Evolutionary conservation across 92 coral and sea anemone species (phyloP), one percentile per base, ranked within the genome.

Genomic region (Porites lobata): DNA sequence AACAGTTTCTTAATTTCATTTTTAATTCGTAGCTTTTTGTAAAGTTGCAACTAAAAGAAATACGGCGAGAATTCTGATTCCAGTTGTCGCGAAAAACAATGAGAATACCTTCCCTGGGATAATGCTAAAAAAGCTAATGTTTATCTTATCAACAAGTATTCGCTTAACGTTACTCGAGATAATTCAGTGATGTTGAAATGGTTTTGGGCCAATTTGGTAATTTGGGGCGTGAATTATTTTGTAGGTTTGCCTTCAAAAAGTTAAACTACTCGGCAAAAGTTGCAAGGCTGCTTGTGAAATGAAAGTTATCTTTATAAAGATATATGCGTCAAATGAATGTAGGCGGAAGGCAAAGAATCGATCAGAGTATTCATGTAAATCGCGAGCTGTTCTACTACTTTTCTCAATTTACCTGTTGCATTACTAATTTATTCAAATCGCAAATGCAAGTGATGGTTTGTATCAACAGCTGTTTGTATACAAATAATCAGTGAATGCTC

Each of bases 401-500:
- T 38, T 38, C 47, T 38, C 47, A 38, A 0, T 38, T 38, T 38
- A n/a, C 63, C n/a, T 76, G 13, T 56, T 54, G 26, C 67, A 54
- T 58, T 76, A 58, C 53, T 76, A 20, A 76, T 32, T 11, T 62
- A 20, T 62, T 62, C 66, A n/a, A n/a, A 12, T 18, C 56, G 21
- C 54, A 24, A 68, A 65, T 17, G 65, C 50, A 64, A 64, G 7
- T 11, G 12, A 59, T 67, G 50, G 78, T 64, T 59, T 50, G 70
- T 81, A 65, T 72, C 47, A 68, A n/a, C 54, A 70, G 80, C 51
- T 76, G 80, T 57, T 51, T 58, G 51, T 57, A 8, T 10, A 10
- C 61, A 56, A 56, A 56, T 56, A 29, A 29, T 29, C 38, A 29
- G 38, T 2, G 3, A 29, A 29, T 29, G 3, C 38, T 29, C 38